These are phyloP conservation scores for Jacana jacana DNA, from an alignment of 2,113 vertebrate species.

Conservation along the genomic window DNA sequence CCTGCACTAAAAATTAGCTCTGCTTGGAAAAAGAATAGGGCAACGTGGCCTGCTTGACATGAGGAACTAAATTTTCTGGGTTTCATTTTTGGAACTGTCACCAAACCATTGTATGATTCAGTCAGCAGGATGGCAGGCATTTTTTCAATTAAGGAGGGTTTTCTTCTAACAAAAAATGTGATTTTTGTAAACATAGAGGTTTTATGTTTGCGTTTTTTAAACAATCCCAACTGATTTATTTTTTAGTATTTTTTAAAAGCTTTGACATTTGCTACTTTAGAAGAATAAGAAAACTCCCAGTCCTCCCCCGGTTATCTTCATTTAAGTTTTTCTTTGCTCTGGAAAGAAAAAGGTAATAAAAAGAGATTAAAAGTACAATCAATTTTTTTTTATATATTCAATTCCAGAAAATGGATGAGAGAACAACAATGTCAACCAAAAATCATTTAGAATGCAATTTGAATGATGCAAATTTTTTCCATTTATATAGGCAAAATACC, in stretches of 20 bases:
- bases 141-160: slow-evolving; percentile 27
- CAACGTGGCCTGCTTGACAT: neutral
- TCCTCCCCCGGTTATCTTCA: neutral
- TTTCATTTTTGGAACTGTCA: slow-evolving; percentile 30
- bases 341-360: neutral
- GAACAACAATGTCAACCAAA: neutral
- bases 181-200: neutral
- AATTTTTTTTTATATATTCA: neutral
- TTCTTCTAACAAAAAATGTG: slow-evolving; percentile 6
- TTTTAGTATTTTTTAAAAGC: neutral
- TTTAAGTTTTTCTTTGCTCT: neutral
- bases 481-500: neutral
- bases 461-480: neutral
- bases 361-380: neutral
- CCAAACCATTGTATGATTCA: slow-evolving; percentile 6
- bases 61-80: neutral
- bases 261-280: neutral
- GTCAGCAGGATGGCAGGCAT: neutral
- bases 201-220: neutral
- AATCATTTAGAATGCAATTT: neutral
- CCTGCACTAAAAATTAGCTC: neutral
- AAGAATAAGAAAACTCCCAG: neutral
- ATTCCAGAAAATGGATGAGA: neutral
- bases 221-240: neutral
- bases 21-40: neutral